Base-by-base conservation (phyloP, 1,140 invertebrate species). In the Drosophila neocordata region DNA sequence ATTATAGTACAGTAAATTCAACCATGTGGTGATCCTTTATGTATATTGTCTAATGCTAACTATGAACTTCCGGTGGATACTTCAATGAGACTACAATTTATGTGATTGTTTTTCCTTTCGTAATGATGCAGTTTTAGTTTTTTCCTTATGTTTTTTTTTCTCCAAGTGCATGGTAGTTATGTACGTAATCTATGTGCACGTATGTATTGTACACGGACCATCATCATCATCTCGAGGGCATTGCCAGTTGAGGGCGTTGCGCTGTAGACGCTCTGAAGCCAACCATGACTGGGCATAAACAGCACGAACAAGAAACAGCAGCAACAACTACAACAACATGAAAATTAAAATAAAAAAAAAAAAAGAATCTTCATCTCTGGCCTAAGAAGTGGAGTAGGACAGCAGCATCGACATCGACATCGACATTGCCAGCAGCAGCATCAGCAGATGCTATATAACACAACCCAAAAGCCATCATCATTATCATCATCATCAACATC, bases 251-350 rank as follows among this genome's bases (percentile, higher is more conserved):
- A 81, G 81, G 80, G 80, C 81, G 77, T 62, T 76, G 66, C 59
- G 77, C 69, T 63, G 60, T 69, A 80, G 52, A 61, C 58, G 72
- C 13, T 48, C 41, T 48, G 41, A 48, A 48, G 8, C 58, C 59
- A 71, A 67, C 68, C 73, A 82, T 88, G 82, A 87, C 83, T 77
- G 60, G 63, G 82, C 74, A 85, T 82, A 85, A 88, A 38, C 65
- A 70, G 77, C 24, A 48, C 15, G 27, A 41, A 48, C 22, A 63
- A 76, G 65, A 66, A 77, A 37, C 65, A 59, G 53, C 70, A 51
- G 59, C 66, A 60, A 31, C 61, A 69, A 53, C 73, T 62, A 20
- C 61, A 58, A 22, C 35, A 61, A 27, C 59, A 41, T 13, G 5
- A 44, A 44, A 44, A 18, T 44, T 7, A 44, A 44, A 12, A 15